phyloP scores from a whole-genome alignment of 2,113 vertebrate species.

The Proterorhinus semilunaris region DNA sequence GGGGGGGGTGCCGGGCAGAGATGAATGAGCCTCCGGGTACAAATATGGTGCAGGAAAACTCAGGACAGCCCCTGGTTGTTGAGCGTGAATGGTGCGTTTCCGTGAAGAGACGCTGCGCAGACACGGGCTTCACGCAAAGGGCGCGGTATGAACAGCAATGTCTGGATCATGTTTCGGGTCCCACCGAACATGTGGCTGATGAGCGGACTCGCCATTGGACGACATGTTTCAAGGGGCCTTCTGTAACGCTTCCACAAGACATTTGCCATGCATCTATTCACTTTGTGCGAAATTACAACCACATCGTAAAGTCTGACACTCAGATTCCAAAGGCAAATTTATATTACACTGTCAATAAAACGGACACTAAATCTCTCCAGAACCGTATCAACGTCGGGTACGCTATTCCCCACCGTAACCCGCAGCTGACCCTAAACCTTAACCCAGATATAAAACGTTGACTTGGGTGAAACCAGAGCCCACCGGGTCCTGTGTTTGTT shows the following conservation, averaged over 20 bases:
- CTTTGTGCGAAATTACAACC: constrained; percentile 3
- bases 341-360: constrained; percentile 36
- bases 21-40: not conserved
- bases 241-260: not conserved
- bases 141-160: constrained; percentile 60
- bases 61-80: not conserved
- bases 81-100: constrained; percentile 28
- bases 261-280: not conserved
- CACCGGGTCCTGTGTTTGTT: constrained; percentile 68
- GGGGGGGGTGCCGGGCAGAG: not conserved
- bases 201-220: constrained; percentile 31
- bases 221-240: constrained; percentile 20
- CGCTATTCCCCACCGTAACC: constrained; percentile 44
- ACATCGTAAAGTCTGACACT: constrained; percentile 21
- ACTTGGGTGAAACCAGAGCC: constrained; percentile 72
- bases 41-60: constrained; percentile 10
- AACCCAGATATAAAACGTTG: constrained; percentile 60
- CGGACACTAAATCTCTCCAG: constrained; percentile 44
- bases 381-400: constrained; percentile 26
- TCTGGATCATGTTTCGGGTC: constrained; percentile 76
- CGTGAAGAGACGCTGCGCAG: constrained; percentile 47
- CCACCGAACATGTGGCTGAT: constrained; percentile 70
- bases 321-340: constrained; percentile 19
- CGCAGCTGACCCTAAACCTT: constrained; percentile 62
- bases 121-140: constrained; percentile 53